Percentiles rank a stretch among this genome's conserved stretches.
phyloP scores from a whole-genome alignment of 2,113 vertebrate species.

The Heliornis fulica region DNA sequence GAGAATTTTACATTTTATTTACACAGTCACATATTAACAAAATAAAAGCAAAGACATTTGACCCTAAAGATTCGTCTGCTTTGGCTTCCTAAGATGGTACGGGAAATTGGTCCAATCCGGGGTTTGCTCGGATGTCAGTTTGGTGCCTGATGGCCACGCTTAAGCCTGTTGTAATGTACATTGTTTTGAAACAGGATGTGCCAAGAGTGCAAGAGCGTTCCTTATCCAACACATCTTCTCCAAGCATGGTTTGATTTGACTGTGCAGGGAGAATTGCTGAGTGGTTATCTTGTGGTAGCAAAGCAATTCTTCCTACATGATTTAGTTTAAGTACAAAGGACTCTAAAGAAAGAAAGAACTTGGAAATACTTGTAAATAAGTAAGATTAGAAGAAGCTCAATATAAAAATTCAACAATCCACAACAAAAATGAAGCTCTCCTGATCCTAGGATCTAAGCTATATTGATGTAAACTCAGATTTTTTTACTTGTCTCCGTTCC shows the following conservation, averaged over 20 bases:
- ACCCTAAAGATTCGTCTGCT: not conserved
- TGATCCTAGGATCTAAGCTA: not conserved
- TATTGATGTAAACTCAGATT: not conserved
- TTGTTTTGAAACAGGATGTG: not conserved
- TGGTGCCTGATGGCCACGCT: not conserved
- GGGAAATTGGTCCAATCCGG: not conserved
- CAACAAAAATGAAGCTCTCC: not conserved
- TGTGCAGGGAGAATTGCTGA: not conserved
- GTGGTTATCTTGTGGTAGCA: not conserved
- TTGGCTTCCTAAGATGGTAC: not conserved
- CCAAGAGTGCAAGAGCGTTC: not conserved
- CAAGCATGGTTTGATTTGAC: not conserved
- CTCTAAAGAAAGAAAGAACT: not conserved
- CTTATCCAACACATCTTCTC: not conserved
- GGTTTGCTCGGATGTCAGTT: not conserved
- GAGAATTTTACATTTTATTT: not conserved
- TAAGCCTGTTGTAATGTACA: not conserved
- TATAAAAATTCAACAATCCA: not conserved
- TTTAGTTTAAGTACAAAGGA: not conserved
- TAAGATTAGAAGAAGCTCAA: not conserved
- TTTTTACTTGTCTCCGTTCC: not conserved
- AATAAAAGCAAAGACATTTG: not conserved
- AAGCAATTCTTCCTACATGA: rapidly evolving
- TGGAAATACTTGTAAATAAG: not conserved
- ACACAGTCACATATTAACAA: not conserved